phyloP scores from a whole-genome alignment of 2,888 invertebrate species.

The Keiferia lycopersicella region DNA sequence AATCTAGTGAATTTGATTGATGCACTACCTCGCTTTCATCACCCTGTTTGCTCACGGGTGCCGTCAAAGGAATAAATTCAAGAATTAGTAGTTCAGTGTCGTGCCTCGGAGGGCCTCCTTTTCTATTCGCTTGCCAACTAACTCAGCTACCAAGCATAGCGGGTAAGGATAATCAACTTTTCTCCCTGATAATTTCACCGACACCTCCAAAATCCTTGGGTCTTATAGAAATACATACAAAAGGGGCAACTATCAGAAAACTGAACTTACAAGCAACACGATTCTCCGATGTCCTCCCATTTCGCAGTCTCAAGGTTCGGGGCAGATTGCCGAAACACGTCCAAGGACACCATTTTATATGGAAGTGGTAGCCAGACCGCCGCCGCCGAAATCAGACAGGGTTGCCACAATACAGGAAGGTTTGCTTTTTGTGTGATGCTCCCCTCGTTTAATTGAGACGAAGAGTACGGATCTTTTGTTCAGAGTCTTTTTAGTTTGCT shows the following conservation, averaged over 20 bases:
- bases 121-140: too few species aligned
- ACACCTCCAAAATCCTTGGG: too few species aligned
- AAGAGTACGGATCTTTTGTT: neutral
- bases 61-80: too few species aligned
- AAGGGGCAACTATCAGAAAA: neutral
- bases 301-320: slow-evolving; percentile 39
- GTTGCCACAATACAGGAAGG: slow-evolving; percentile 38
- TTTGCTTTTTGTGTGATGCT: neutral
- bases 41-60: too few species aligned
- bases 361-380: slow-evolving; percentile 36
- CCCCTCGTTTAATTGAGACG: neutral
- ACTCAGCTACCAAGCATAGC: too few species aligned
- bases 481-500: neutral
- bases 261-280: slow-evolving; percentile 55
- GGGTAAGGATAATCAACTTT: neutral
- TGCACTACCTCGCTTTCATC: too few species aligned
- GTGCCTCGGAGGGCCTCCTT: too few species aligned
- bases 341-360: slow-evolving; percentile 70
- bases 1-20: too few species aligned
- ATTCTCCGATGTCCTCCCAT: slow-evolving; percentile 53
- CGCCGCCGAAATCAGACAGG: slow-evolving; percentile 39
- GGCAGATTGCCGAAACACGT: slow-evolving; percentile 47
- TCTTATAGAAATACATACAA: too few species aligned
- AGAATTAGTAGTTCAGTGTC: too few species aligned
- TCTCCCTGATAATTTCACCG: too few species aligned